Evolutionary conservation across 2,113 vertebrate species (phyloP).

Genomic region (Gopherus flavomarginatus): DNA sequence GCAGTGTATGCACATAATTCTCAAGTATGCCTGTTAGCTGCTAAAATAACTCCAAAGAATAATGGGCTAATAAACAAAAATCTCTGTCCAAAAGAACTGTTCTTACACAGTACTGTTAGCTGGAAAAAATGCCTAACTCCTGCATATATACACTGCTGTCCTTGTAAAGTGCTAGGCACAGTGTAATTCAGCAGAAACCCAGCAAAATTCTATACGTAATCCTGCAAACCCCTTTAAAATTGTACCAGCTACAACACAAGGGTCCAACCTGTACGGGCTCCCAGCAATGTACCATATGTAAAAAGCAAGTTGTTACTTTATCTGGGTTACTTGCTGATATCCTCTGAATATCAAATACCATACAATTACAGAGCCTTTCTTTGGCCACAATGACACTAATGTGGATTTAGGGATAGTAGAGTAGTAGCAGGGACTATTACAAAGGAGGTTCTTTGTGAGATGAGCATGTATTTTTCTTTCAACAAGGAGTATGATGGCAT

Average conservation of each 20-base stretch:
- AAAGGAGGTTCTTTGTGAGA: background rate
- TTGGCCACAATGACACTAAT: background rate
- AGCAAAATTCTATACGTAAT: slow-evolving; percentile 4
- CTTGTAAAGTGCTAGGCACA: background rate
- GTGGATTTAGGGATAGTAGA: background rate
- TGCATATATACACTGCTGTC: background rate
- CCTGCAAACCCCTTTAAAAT: background rate
- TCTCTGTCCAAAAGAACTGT: background rate
- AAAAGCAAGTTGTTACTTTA: background rate
- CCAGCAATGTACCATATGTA: background rate
- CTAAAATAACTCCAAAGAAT: background rate
- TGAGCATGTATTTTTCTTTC: background rate
- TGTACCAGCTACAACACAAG: background rate
- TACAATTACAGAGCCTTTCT: background rate
- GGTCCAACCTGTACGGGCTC: background rate
- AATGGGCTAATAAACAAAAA: background rate
- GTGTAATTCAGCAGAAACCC: background rate
- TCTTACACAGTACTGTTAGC: background rate
- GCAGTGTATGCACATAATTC: background rate
- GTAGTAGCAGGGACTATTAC: background rate
- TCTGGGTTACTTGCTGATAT: background rate
- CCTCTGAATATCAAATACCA: background rate
- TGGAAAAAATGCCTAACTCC: background rate
- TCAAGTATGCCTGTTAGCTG: background rate
- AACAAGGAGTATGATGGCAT: background rate